Base-by-base conservation (phyloP, 2,888 invertebrate genomes). In the Dysmachus trigonus region DNA sequence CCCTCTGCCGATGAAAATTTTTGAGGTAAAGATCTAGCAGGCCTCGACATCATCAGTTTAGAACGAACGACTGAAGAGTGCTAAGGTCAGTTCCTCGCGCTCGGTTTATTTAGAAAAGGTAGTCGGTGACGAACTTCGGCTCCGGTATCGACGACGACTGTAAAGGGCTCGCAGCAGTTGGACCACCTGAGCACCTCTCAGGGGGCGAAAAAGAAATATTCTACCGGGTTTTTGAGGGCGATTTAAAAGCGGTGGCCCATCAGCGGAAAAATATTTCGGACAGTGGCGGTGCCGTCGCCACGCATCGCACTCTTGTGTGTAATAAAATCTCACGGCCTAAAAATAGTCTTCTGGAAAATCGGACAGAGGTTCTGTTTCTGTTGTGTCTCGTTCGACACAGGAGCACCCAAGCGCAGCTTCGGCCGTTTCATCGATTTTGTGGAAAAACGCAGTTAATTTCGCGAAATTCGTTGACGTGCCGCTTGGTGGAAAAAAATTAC, bases 11-110 rank as follows among this genome's bases (percentile, higher is more conserved):
- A 79, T 79, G 79, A 79, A 79, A 47, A 79, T 79, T 79, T 22
- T 79, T 41, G 47, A 79, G 79, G 51, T 30, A 79, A 79, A 79
- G 47, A 79, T 79, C 79, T 51, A 47, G 79, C 79, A 79, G 51
- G 51, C 51, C 79, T 51, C 47, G 27, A 79, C 51, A 51, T 71
- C 82, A 62, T 91, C 90, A 91, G 91, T 91, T 91, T 90, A 90
- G 90, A 91, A 90, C 90, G 90, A 91, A 90, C 91, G 89, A 90
- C 90, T 91, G 90, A 90, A 89, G 89, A 89, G 79, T 79, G 91
- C 88, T 89, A 88, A 90, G 90, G 90, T 90, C 89, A 89, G 89
- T 88, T 88, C 87, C 87, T 87, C 88, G 90, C 88, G 88, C n/a
- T n/a, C 89, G 89, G 89, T 88, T 87, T 82, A 35, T 82, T 33